Conservation (phyloP, 2,113 vertebrate genomes). For the Melanerpes aurifrons region DNA sequence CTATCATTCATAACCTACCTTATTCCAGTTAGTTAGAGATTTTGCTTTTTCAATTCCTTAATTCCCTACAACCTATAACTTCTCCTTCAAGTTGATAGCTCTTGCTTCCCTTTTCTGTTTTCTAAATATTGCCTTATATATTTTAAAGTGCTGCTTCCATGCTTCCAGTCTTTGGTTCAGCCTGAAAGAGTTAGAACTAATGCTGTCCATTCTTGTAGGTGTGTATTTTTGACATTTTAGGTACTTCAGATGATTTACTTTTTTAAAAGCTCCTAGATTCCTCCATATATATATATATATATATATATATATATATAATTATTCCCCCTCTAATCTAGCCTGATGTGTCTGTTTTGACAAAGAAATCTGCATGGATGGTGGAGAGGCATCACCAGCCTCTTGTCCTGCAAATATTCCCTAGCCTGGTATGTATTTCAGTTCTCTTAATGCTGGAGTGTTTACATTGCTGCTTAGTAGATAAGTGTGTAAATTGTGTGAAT, state of each 20-base stretch:
- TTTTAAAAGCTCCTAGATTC: background rate
- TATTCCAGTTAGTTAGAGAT: background rate
- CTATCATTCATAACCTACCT: conserved; percentile 39
- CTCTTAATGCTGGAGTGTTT: background rate
- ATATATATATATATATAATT: too few species aligned
- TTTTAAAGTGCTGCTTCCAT: background rate
- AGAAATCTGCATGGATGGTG: background rate
- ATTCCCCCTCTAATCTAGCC: background rate
- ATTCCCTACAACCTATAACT: conserved; percentile 2
- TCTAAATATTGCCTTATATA: conserved; percentile 15
- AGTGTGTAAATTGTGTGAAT: background rate
- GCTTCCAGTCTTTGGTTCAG: background rate
- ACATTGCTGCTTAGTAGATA: background rate
- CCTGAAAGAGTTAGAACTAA: conserved; percentile 4
- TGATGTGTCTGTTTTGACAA: background rate
- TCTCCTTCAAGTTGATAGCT: background rate
- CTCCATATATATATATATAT: too few species aligned
- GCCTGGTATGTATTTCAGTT: background rate
- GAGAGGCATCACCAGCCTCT: background rate
- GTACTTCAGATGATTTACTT: background rate
- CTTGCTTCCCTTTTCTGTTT: background rate
- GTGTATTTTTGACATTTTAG: background rate
- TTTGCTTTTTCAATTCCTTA: background rate
- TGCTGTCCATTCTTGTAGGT: background rate
- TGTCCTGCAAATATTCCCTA: background rate